Base-by-base conservation (phyloP, 2,113 vertebrate species). In the Cettia cetti region DNA sequence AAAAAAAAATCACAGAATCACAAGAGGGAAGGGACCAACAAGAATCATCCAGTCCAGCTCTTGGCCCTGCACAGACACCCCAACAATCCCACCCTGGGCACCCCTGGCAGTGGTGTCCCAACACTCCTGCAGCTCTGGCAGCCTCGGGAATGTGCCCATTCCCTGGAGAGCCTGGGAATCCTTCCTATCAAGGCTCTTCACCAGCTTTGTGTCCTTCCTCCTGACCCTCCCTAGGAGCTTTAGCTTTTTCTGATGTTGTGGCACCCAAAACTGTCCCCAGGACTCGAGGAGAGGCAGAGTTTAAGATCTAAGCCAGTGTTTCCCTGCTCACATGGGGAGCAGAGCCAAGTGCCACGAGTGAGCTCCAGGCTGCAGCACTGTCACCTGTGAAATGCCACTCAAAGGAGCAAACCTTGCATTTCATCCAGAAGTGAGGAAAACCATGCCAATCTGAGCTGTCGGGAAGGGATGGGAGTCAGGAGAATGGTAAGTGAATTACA, bases 51-150 rank as follows among this genome's bases (percentile, higher is more conserved):
- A 77, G 27, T 0, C 4, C 44, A 27, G 0, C 26, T 0, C 52
- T 21, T 6, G 44, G 3, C 5, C 37, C 37, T 44, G 54, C 63
- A 2, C 63, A 77, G 45, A 33, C 33, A 1, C 7, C 53, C 45
- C 37, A 69, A 8, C 45, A 86, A 3, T 1, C 54, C 63, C 63
- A 45, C 28, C 39, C 45, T 59, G 71, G 0, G 9, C 70, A 56
- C 9, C 50, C 28, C 52, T 66, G 52, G 3, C 0, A 49, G 12
- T 0, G 0, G 0, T 20, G 56, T 5, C 80, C 37, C 6, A 52
- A 16, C 1, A 0, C 8, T 35, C 44, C 50, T 52, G 26, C 10
- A 60, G 54, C 65, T 82, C 54, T 70, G 79, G 44, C 65, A 60
- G 65, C 35, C 30, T 28, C 2, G 15, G 54, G 23, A 30, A 24